A percentile compares a stretch with the other conserved stretches of the same genome.
Evolutionary conservation across 1,140 invertebrate genomes (phyloP).

Genomic region (Zophobas atratus): DNA sequence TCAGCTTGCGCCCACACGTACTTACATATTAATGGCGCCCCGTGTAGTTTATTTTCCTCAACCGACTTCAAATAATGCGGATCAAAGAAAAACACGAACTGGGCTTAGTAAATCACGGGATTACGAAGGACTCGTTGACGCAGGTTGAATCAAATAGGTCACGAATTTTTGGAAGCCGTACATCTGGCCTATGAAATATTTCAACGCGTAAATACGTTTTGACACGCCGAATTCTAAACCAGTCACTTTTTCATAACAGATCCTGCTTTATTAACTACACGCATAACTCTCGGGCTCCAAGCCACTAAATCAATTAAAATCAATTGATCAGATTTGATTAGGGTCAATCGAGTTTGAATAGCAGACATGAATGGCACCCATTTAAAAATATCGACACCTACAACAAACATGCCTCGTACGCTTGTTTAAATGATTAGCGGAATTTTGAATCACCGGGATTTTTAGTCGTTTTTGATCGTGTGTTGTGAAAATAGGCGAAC

Average conservation of each 20-base stretch:
- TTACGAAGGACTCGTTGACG: no score
- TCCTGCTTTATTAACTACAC: not conserved
- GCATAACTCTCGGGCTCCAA: slow-evolving; percentile 10
- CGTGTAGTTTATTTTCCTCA: not conserved
- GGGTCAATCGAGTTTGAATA: slow-evolving; percentile 19
- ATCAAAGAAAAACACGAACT: not conserved
- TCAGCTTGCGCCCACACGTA: slow-evolving; percentile 29
- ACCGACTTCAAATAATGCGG: not conserved
- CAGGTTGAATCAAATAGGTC: no score
- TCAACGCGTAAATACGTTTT: no score
- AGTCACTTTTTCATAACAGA: not conserved
- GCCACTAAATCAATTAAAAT: slow-evolving; percentile 30
- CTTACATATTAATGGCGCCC: not conserved
- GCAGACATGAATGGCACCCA: not conserved
- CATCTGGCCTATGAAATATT: no score
- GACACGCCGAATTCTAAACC: no score
- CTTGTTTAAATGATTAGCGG: slow-evolving; percentile 29
- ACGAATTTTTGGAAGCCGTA: no score
- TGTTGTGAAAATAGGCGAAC: slow-evolving; percentile 7
- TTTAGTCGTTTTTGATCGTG: slow-evolving; percentile 15
- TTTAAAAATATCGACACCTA: slow-evolving; percentile 23
- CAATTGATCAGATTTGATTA: slow-evolving; percentile 36
- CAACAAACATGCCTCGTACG: not conserved
- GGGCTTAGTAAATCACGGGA: no score
- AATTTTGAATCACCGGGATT: slow-evolving; percentile 29